phyloP scores from a whole-genome alignment of 1,140 invertebrate genomes.

The Diprion similis region DNA sequence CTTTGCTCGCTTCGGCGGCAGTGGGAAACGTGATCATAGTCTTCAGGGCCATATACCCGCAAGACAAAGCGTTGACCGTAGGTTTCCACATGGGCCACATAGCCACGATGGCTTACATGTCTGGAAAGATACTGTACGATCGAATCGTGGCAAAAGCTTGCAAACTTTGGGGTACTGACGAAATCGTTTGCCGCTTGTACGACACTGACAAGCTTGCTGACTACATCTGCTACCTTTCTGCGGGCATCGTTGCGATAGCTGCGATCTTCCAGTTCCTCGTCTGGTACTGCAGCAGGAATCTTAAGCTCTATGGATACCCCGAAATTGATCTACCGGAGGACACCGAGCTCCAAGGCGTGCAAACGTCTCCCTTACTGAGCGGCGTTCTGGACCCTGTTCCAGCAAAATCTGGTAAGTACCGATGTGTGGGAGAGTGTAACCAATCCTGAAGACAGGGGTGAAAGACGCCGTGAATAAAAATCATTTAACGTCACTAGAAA shows the following conservation, averaged over 20 bases:
- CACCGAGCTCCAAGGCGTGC: constrained; percentile 30
- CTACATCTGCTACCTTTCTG: constrained; percentile 48
- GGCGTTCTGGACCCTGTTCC: neutral
- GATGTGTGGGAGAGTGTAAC: neutral
- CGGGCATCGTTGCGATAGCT: constrained; percentile 38
- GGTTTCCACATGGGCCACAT: constrained; percentile 64
- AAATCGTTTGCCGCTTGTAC: constrained; percentile 44
- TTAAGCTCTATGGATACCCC: constrained; percentile 40
- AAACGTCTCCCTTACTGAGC: neutral
- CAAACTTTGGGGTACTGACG: constrained; percentile 41
- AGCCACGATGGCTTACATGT: constrained; percentile 63
- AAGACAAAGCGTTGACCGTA: constrained; percentile 68
- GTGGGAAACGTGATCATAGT: constrained; percentile 66
- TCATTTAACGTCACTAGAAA: too few species aligned
- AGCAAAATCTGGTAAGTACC: neutral
- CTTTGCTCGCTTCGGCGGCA: constrained; percentile 52
- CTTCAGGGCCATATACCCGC: constrained; percentile 60
- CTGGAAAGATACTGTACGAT: constrained; percentile 64
- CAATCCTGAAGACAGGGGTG: too few species aligned
- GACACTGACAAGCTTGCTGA: constrained; percentile 39
- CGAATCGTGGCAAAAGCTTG: constrained; percentile 53
- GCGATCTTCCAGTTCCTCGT: constrained; percentile 38
- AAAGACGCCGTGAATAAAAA: too few species aligned
- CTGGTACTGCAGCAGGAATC: constrained; percentile 40
- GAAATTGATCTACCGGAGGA: constrained; percentile 19